A percentile compares a stretch with the other conserved stretches of the same genome.
phyloP scores from a whole-genome alignment of 2,888 invertebrate species.

The Antitype chi region DNA sequence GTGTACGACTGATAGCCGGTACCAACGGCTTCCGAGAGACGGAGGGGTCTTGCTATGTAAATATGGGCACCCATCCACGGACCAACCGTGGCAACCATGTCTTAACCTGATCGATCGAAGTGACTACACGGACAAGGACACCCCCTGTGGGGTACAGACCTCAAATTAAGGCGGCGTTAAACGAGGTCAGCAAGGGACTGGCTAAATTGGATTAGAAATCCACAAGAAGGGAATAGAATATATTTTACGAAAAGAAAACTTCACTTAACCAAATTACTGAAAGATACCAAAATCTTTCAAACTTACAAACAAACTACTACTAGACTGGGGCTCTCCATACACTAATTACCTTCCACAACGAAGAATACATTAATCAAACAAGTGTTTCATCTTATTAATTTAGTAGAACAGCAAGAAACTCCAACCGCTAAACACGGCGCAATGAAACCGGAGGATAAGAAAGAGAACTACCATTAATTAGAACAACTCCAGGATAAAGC shows the following conservation, averaged over 20 bases:
- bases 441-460: slow-evolving; percentile 44
- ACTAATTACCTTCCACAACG: slow-evolving; percentile 2
- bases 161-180: too few species aligned
- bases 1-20: too few species aligned
- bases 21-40: too few species aligned
- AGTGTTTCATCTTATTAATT: slow-evolving; percentile 44
- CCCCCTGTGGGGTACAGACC: too few species aligned
- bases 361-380: slow-evolving; percentile 31
- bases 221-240: not conserved
- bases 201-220: not conserved
- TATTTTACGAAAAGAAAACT: not conserved
- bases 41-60: too few species aligned
- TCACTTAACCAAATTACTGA: not conserved
- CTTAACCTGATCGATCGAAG: too few species aligned
- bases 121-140: too few species aligned
- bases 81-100: too few species aligned
- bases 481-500: slow-evolving; percentile 20
- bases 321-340: not conserved
- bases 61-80: too few species aligned
- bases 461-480: slow-evolving; percentile 58
- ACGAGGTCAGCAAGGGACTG: too few species aligned
- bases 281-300: not conserved
- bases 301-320: not conserved
- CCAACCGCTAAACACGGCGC: slow-evolving; percentile 20
- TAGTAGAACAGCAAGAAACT: slow-evolving; percentile 22